Conservation (phyloP, 2,113 vertebrate genomes). For the Nycticryphes semicollaris region DNA sequence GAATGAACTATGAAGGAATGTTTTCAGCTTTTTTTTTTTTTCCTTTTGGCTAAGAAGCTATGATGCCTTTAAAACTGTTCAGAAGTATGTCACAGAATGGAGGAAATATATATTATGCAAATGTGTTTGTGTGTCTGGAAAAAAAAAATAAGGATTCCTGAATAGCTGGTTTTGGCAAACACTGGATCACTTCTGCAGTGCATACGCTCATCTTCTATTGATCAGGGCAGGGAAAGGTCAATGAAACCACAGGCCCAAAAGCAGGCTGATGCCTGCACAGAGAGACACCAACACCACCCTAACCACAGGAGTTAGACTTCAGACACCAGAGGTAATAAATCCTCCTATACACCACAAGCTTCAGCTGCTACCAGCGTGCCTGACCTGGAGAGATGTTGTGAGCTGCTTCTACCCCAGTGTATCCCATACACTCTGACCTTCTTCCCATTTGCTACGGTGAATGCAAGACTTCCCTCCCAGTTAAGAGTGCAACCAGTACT, state of each 20-base stretch:
- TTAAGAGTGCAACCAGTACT: not conserved
- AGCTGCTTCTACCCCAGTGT: not conserved
- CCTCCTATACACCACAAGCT: not conserved
- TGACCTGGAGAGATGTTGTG: not conserved
- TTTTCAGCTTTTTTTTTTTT: not conserved
- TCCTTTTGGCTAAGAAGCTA: not conserved
- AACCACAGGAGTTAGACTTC: not conserved
- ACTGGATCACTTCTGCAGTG: not conserved
- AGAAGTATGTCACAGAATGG: not conserved
- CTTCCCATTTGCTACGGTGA: not conserved
- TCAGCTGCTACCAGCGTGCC: not conserved
- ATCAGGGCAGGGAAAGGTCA: not conserved
- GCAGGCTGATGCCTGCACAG: not conserved
- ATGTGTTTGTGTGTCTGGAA: not conserved
- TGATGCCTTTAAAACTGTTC: not conserved
- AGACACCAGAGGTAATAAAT: not conserved
- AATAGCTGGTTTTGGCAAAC: not conserved
- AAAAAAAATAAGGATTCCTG: not conserved
- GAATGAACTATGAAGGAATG: not conserved
- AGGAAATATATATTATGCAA: not conserved
- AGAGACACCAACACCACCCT: not conserved
- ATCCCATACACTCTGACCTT: not conserved
- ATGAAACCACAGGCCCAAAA: not conserved
- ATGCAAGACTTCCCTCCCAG: rapidly evolving
- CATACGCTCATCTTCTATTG: not conserved